Evolutionary conservation across 2,797 vertebrate genomes (phyloP), one percentile per base, ranked within the genome.

Genomic region (Urophycis tenuis): DNA sequence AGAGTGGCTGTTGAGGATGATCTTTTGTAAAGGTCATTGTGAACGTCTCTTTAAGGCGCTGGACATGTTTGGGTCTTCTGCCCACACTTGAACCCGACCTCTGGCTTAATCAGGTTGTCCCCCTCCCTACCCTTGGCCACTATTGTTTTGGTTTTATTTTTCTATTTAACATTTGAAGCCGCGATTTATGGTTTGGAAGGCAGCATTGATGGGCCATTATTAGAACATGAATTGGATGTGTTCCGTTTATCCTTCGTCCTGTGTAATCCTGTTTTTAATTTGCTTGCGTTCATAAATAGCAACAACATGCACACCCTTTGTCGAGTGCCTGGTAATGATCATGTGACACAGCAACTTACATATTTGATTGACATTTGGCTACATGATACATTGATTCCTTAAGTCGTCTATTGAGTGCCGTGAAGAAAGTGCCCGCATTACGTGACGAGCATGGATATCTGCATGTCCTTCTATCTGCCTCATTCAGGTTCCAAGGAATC

Each of bases 401-500:
- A 77, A 84, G 85, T 83, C 81, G 76, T 86, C 85, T 33, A 70
- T 75, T 80, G 75, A 73, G 79, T 25, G 77, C 81, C 71, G 53
- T 67, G 5, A 77, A 73, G 0, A 39, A 88, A 83, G 78, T 82
- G 83, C 85, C 30, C 39, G 29, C 64, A 41, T 73, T 80, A 79
- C 71, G 80, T 85, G 86, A 85, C 85, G 70, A 76, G 86, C 89
- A 91, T 83, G 74, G 87, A 83, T 89, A 89, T 85, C 78, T 81
- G 79, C 89, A 91, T 84, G 86, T 88, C 88, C 86, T 81, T 75
- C 60, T 29, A 3, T 36, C 80, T 84, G 82, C 85, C 81, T 89
- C 88, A 91, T 89, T 82, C 80, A 84, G 87, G 85, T 81, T 78
- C 33, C 79, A 86, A 88, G 86, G 85, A 90, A 91, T 88, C 88